Base-by-base conservation (phyloP, 2,888 invertebrate species). In the Drosophila percnosoma region DNA sequence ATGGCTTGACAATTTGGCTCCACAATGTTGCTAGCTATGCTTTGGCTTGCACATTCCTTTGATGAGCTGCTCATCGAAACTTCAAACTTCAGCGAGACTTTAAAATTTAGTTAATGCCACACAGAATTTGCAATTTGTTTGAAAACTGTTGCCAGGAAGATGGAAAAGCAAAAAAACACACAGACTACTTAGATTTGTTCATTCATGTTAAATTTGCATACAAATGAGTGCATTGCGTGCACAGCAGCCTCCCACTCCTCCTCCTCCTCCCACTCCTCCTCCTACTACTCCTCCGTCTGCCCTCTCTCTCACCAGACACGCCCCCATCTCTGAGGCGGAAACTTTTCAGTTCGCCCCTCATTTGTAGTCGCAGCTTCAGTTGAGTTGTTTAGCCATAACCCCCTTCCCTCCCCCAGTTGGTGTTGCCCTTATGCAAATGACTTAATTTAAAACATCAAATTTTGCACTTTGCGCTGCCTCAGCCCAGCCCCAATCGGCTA, bases 381-480 rank as follows among this genome's bases (percentile, higher is more conserved):
- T 45, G 15, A 45, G 24, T 31, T 68, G 29, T 51, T 42, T 33
- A 10, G 48, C 54, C 31, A 36, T 49, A 55, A 51, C 60, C 8
- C 60, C 45, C 42, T 27, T 15, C 8, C 29, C 33, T 3, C 4
- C 4, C 2, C 13, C 2, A 29, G 45, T 48, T 58, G 7, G 1
- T 63, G 64, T 51, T 34, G 45, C 61, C 67, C 64, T 83, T 83
- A 84, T 84, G 83, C 86, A 84, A 84, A 88, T 84, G 71, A 83
- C 87, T 88, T 84, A 84, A 88, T 88, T 88, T 88, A 83, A 80
- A 84, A 85, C 86, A 84, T 88, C 75, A 86, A 82, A 79, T 78
- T 87, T 80, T 73, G 73, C 87, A 83, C 84, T 75, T 79, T 70
- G 60, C 80, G 67, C 61, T 48, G 24, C 7, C 34, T 36, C 8